These are phyloP conservation scores for Rhineura floridana DNA, from an alignment of 2,113 vertebrate genomes.

Conservation along the genomic window DNA sequence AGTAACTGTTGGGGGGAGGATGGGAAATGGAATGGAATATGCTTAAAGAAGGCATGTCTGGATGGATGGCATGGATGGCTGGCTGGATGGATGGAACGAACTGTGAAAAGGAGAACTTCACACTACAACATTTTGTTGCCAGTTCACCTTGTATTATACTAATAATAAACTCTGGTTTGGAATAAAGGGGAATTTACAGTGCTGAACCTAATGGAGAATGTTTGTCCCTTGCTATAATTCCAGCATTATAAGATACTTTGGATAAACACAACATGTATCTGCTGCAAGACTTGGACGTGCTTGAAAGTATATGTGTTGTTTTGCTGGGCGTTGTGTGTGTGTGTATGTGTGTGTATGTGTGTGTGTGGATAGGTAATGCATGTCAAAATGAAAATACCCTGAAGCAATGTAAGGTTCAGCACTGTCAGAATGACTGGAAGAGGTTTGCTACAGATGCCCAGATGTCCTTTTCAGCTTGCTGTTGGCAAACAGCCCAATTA, in stretches of 20 bases:
- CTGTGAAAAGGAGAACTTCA: background rate
- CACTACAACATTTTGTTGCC: background rate
- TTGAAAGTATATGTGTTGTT: background rate
- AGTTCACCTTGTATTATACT: background rate
- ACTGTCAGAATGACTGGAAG: constrained; percentile 16
- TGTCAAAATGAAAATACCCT: constrained; percentile 42
- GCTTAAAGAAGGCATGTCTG: too few relatives aligned
- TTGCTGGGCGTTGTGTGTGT: background rate
- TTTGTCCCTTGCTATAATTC: background rate
- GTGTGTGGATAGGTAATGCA: constrained; percentile 14
- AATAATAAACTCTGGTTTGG: background rate
- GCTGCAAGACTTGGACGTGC: background rate
- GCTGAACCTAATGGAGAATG: background rate
- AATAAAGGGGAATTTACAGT: background rate
- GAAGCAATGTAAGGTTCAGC: constrained; percentile 40
- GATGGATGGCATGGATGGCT: too few relatives aligned
- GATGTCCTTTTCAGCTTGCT: constrained; percentile 58
- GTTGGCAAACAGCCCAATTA: constrained; percentile 54
- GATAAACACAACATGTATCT: background rate
- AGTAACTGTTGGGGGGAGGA: too few relatives aligned
- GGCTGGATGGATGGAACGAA: background rate
- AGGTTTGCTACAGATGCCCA: constrained; percentile 48
- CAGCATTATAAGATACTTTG: background rate
- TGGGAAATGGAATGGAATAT: background rate
- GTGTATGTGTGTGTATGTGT: background rate